Evolutionary conservation across 2,113 vertebrate genomes (phyloP), one percentile per base, ranked within the genome.

Genomic region (Austrofundulus limnaeus): DNA sequence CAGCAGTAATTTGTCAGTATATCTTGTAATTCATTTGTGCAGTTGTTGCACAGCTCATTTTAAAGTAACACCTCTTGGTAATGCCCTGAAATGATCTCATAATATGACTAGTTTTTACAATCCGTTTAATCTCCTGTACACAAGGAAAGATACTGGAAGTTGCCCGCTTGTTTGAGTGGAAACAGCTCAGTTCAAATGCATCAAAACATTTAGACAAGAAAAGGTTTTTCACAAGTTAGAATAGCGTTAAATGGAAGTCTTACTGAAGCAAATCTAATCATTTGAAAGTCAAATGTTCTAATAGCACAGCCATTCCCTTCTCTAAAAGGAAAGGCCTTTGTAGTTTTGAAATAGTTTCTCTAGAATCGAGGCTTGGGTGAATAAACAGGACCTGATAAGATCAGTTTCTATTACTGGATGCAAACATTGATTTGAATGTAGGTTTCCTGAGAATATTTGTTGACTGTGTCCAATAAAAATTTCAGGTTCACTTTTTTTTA

Each of bases 401-500:
- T 23, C 28, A 25, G 3, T 46, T 63, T 48, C 45, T 23, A 60
- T 34, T 5, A 4, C 24, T 46, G 17, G 19, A 51, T 54, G 45
- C 14, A 51, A 11, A 2, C 0, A 12, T 43, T 52, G 17, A 63
- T 52, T 58, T 59, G 57, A 55, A 61, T 37, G 37, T 7, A 11
- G 1, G 50, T 66, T 80, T 72, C 34, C 73, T 73, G 42, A 38
- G 20, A 62, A 58, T 50, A 34, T 34, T 28, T 11, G n/a, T 19
- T 45, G 43, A 19, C n/a, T 10, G 43, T 45, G 17, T 19, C 16
- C 1, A 10, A n/a, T 34, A 34, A 28, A 28, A 3, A 28, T 4
- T 43, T n/a, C 41, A 5, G 17, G n/a, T 17, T 59, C 66, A 68
- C 84, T 77, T 85, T 81, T 85, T 45, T 78, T 63, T 72, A 61